These are phyloP conservation scores for Lagria hirta DNA, from an alignment of 2,888 invertebrate genomes.

Conservation along the genomic window DNA sequence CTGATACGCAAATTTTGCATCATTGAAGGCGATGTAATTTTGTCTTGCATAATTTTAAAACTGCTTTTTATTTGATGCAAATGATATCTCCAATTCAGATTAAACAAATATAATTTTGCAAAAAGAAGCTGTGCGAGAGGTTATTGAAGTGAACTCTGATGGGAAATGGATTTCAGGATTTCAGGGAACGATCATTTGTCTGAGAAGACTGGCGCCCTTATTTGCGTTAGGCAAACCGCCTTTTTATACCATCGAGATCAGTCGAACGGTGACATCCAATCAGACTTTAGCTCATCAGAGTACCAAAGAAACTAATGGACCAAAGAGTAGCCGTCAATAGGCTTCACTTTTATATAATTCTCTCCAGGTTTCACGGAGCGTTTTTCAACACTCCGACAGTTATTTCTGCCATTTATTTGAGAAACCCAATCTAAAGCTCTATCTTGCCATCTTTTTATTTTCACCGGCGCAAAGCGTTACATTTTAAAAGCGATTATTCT, in stretches of 20 bases:
- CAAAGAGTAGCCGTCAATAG: slow-evolving; percentile 43
- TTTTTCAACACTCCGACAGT: slow-evolving; percentile 34
- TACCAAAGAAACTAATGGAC: slow-evolving; percentile 47
- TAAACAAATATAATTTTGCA: slow-evolving; percentile 43
- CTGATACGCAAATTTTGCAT: too few species aligned
- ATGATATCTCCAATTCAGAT: slow-evolving; percentile 27
- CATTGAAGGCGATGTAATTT: too few species aligned
- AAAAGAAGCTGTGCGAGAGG: slow-evolving; percentile 23
- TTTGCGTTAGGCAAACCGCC: slow-evolving; percentile 25
- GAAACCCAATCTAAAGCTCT: slow-evolving; percentile 42
- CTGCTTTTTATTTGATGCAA: slow-evolving; percentile 19
- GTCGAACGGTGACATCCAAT: slow-evolving; percentile 25
- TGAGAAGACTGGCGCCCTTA: slow-evolving; percentile 25
- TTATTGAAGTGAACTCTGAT: slow-evolving; percentile 22
- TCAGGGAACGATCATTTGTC: slow-evolving; percentile 23
- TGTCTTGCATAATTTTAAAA: too few species aligned
- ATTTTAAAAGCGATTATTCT: slow-evolving; percentile 32
- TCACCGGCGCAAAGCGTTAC: slow-evolving; percentile 29
- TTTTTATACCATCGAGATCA: slow-evolving; percentile 19
- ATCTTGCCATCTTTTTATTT: slow-evolving; percentile 33
- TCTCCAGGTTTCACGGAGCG: slow-evolving; percentile 23
- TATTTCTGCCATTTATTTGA: slow-evolving; percentile 43
- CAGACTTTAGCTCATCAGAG: slow-evolving; percentile 23
- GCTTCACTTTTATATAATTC: slow-evolving; percentile 31
- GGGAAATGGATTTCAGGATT: slow-evolving; percentile 22